Conservation (phyloP, 1,140 invertebrate species). For the Reticulitermes speratus region DNA sequence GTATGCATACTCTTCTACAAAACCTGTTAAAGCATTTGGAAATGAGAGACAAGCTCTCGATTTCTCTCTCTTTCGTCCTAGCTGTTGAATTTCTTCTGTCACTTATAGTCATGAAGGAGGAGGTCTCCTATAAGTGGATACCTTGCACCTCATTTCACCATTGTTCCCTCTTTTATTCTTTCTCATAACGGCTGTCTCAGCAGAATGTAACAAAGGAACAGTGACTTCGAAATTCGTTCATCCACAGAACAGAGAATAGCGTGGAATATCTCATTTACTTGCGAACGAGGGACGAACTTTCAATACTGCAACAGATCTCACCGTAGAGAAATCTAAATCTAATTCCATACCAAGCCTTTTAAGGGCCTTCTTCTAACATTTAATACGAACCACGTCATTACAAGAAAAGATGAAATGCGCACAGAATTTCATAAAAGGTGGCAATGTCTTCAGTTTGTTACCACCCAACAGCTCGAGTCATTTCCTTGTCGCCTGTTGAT, state of each 20-base stretch:
- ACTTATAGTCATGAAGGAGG: background rate
- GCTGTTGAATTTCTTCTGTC: background rate
- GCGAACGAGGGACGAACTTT: background rate
- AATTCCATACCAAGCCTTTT: background rate
- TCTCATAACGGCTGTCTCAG: conserved; percentile 2
- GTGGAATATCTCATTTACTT: background rate
- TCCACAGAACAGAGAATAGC: background rate
- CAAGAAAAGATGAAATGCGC: no score
- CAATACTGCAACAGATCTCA: background rate
- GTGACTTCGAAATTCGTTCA: background rate
- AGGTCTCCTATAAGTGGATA: background rate
- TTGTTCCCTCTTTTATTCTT: background rate
- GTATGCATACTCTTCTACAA: background rate
- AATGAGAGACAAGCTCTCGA: background rate
- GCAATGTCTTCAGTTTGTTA: no score
- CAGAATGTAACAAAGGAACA: background rate
- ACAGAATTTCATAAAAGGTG: no score
- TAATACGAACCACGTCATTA: no score
- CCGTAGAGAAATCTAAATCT: background rate
- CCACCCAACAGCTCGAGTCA: no score
- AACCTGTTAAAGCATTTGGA: background rate
- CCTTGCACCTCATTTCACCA: background rate
- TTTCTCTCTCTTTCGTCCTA: background rate
- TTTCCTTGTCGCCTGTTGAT: no score
- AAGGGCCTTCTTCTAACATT: no score